Evolutionary conservation across 92 coral and sea anemone species (phyloP), one percentile per base, ranked within the genome.

Genomic region (Epizoanthus scotinus): DNA sequence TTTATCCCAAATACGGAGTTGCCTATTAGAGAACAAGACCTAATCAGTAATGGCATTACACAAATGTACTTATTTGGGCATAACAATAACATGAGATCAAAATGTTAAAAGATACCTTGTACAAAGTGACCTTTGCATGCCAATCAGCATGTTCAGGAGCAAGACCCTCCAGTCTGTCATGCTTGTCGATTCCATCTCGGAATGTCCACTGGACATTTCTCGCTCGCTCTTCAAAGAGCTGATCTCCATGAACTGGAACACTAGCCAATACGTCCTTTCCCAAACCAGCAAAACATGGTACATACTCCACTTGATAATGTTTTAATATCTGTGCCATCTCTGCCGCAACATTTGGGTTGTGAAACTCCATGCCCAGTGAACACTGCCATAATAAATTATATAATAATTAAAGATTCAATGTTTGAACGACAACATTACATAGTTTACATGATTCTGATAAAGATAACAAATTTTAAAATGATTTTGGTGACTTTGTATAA

Each of bases 301-400:
- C 82, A 78, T 78, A 78, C 47, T 78, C 54, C 0, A 5, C 8
- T 21, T 74, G 80, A 21, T 74, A 74, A 20, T 50, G 26, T 54
- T 78, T 78, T 36, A 78, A 24, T 3, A 78, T 78, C 13, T 78
- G 83, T 14, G 83, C 83, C 83, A 78, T 78, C 42, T 78, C 83
- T 29, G 83, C 20, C 19, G 83, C 83, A 14, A 78, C 70, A 63
- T 78, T 78, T 1, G 83, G 73, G 9, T 78, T 78, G 13, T 36
- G 71, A 42, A 78, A 78, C 10, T 78, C 83, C 83, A 78, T 78
- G 17, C 42, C 83, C 5, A 78, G 83, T 0, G 57, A 78, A 63
- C 58, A 78, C 83, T 78, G 56, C 3, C 27, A 8, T n/a, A n/a
- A n/a, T n/a, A n/a, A n/a, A n/a, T n/a, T n/a, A n/a, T 58, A 29